Percentiles rank a stretch among this genome's conserved stretches.
These are phyloP conservation scores for Brachycybe producta DNA, from an alignment of 2,888 invertebrate species.

Conservation along the genomic window DNA sequence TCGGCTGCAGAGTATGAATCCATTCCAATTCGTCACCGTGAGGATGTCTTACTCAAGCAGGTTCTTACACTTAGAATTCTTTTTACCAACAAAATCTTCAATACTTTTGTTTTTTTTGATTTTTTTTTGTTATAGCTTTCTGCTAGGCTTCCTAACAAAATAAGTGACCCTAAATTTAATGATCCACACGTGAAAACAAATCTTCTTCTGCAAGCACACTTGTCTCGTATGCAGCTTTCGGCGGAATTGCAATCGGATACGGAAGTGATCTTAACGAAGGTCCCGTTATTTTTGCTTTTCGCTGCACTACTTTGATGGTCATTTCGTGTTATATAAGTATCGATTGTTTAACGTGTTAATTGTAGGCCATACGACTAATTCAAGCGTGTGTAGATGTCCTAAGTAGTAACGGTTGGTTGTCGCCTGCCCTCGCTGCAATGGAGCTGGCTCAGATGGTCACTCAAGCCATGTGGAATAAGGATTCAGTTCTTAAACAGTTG, in stretches of 20 bases:
- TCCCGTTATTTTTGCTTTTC: no score
- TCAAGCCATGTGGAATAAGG: conserved; percentile 99
- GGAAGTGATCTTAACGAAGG: conserved; percentile 70
- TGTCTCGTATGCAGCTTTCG: conserved; percentile 83
- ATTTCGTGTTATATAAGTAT: neutral
- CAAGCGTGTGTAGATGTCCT: conserved; percentile 82
- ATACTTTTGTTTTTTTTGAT: conserved; percentile 3
- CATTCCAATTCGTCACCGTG: conserved; percentile 85
- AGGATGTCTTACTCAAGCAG: conserved; percentile 67
- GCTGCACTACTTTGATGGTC: conserved; percentile 9
- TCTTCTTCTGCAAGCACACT: conserved; percentile 85
- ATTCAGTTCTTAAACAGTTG: conserved; percentile 89
- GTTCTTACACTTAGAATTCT: conserved; percentile 23
- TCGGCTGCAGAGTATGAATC: conserved; percentile 94
- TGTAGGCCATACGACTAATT: conserved; percentile 32
- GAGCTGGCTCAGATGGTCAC: conserved; percentile 99
- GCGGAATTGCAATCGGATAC: conserved; percentile 96
- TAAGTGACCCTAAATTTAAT: conserved; percentile 66
- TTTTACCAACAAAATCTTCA: neutral
- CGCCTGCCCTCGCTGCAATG: conserved; percentile 98
- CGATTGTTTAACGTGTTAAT: neutral
- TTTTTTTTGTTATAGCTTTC: conserved; percentile 35
- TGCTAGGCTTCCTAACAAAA: conserved; percentile 49
- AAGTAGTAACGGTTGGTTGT: conserved; percentile 92
- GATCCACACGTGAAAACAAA: conserved; percentile 97